Base-by-base conservation (phyloP, 2,797 vertebrate species). In the Enteromius fasciolatus region DNA sequence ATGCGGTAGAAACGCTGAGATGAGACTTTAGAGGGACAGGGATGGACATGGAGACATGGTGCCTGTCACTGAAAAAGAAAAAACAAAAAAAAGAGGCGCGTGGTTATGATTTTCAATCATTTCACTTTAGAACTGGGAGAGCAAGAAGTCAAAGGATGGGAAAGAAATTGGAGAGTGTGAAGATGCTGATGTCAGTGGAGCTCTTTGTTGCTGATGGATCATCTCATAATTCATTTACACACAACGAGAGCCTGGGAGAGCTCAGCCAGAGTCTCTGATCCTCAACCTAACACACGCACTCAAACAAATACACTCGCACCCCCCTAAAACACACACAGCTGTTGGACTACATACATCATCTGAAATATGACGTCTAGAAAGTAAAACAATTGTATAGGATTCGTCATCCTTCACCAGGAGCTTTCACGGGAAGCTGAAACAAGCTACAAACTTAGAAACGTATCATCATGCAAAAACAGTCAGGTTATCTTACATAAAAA, bases 21-120 rank as follows among this genome's bases (percentile, higher is more conserved):
- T 96, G 96, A 59, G 93, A 90, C 91, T 97, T 97, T 90, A 93
- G 89, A 66, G 98, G 97, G 84, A 98, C 97, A 0, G 97, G 96
- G 89, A 98, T 98, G 46, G 97, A 95, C 78, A 93, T 96, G 72
- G 98, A 98, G 74, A 95, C 93, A 0, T 94, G 81, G 33, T 97
- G 96, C 61, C 95, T 93, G 89, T 99, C 98, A 1, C 98, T 99
- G 69, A 78, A 61, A 83, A 25, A 79, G 15, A 84, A 28, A 69
- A 57, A 80, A 31, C 14, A 48, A n/a, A 3, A 20, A 46, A 41
- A 70, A 25, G 52, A 70, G 23, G 67, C 36, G 69, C 17, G 39
- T 18, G 70, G 80, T 81, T 73, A 80, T 48, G 39, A 33, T 61
- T 52, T 59, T 18, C 54, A 41, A 15, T 39, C 72, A 73, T 14